Base-by-base conservation (phyloP, 2,888 invertebrate species). In the Drosophila peninsularis region DNA sequence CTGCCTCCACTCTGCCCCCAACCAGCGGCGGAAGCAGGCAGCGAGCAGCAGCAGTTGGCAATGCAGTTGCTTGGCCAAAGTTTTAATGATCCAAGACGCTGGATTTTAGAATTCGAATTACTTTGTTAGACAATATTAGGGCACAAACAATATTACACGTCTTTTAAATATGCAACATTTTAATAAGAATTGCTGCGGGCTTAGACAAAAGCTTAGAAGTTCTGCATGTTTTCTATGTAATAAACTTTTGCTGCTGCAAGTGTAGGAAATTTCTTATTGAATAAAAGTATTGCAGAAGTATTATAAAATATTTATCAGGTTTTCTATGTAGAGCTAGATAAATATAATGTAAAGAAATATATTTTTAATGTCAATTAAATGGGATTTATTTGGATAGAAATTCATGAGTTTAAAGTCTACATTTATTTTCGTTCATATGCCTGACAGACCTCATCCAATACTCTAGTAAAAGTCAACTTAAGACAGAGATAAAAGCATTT, bases 31-130 rank as follows among this genome's bases (percentile, higher is more conserved):
- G 30, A 17, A 17, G 30, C 7, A 27, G 53, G 17, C n/a, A 41
- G 32, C 30, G 5, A 53, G 44, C 30, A 49, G 39, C 55, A 56
- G 41, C 56, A 62, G 58, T 44, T 41, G 50, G 57, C 61, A 66
- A 60, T 80, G 76, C 80, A 73, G 75, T 82, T 78, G 75, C 78
- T 75, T 49, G 66, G 82, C 80, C 34, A 82, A 82, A 82, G 74
- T 82, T 84, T 82, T 84, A 84, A 82, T 82, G 80, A 84, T 84
- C 68, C 80, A 64, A 75, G 72, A 63, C 42, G 58, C 36, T 71
- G 24, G 37, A 54, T 62, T 39, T 58, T 62, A 36, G 55, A 71
- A 73, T 53, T 37, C 36, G 42, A 60, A 66, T 60, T 52, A 47
- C 45, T 49, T 65, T 62, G 44, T 21, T 39, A 19, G 14, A 65